Evolutionary conservation across 2,797 vertebrate species (phyloP).

Genomic region (Hypotaenidia philippensis): DNA sequence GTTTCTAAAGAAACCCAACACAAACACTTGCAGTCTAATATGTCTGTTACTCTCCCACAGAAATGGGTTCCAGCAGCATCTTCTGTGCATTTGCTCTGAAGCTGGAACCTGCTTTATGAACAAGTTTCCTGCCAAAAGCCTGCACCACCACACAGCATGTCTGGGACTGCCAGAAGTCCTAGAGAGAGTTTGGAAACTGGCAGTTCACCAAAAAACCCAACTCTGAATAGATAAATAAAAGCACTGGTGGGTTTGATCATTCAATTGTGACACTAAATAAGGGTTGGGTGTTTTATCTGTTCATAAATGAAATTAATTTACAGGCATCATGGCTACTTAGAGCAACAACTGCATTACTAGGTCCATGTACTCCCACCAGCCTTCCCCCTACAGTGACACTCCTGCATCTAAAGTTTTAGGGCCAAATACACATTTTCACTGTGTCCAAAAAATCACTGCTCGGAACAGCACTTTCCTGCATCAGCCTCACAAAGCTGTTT

Average conservation of each 20-base stretch:
- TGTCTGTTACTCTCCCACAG: neutral
- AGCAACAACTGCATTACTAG: neutral
- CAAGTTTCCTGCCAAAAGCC: neutral
- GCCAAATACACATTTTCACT: neutral
- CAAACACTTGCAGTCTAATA: neutral
- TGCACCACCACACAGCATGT: rapidly evolving
- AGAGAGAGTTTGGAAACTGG: neutral
- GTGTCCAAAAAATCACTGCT: neutral
- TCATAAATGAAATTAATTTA: neutral
- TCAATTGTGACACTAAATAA: neutral
- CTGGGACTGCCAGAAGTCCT: neutral
- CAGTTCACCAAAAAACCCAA: neutral
- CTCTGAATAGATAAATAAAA: neutral
- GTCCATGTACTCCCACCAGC: rapidly evolving
- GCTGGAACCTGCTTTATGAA: neutral
- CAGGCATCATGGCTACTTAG: neutral
- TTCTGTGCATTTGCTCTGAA: neutral
- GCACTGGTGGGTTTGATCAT: neutral
- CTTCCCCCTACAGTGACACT: neutral
- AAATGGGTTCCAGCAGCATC: neutral
- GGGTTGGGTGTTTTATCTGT: neutral
- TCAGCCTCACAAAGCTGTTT: neutral
- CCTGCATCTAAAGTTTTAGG: neutral
- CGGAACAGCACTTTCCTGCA: neutral
- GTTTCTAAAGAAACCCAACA: neutral